Evolutionary conservation across 2,113 vertebrate species (phyloP).

Genomic region (Gallinago paraguaiae): DNA sequence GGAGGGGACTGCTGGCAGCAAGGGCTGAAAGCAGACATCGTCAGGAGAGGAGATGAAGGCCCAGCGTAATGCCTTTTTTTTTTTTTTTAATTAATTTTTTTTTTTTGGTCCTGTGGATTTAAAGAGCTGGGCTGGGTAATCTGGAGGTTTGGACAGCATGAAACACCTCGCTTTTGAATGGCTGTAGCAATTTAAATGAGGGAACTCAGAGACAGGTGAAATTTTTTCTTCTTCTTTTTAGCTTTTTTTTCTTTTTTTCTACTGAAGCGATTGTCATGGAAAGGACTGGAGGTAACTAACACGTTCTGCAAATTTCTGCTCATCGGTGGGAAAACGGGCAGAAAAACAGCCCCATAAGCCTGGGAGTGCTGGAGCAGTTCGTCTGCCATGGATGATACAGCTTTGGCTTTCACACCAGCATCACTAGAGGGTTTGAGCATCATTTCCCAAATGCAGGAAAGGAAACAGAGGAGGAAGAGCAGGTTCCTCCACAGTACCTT

Average conservation of each 20-base stretch:
- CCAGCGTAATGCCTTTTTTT: neutral
- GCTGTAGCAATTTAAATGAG: neutral
- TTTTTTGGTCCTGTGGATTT: neutral
- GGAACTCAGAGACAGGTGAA: neutral
- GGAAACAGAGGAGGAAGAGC: neutral
- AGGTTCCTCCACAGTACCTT: neutral
- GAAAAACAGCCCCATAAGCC: neutral
- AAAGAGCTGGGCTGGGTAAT: slow-evolving; percentile 24
- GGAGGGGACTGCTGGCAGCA: slow-evolving; percentile 33
- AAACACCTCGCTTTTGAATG: neutral
- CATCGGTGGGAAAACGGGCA: neutral
- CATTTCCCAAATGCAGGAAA: neutral
- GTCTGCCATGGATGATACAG: neutral
- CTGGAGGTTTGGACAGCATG: neutral
- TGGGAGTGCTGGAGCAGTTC: neutral
- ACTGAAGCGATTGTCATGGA: neutral
- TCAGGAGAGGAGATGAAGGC: slow-evolving; percentile 32
- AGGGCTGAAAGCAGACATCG: slow-evolving; percentile 27
- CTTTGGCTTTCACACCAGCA: neutral
- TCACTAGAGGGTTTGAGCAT: neutral
- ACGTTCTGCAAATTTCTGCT: neutral
- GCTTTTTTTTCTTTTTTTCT: neutral
- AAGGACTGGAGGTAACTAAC: neutral
- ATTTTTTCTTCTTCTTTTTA: neutral
- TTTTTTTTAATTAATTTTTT: neutral